Base-by-base conservation (phyloP, 2,888 invertebrate genomes). In the Bedellia somnulentella region DNA sequence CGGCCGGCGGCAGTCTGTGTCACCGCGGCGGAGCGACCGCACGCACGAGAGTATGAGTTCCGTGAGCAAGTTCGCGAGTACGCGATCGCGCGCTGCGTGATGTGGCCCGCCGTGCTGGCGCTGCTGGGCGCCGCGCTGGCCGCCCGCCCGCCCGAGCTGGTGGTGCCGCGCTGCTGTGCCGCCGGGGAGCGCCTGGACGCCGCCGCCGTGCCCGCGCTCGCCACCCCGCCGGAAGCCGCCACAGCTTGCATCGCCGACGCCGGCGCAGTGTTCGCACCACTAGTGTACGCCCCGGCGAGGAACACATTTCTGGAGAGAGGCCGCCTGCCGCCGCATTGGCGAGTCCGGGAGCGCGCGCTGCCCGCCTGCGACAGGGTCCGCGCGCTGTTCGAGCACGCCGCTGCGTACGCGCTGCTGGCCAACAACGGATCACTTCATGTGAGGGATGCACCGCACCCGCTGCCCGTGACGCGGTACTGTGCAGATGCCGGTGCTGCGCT, bases 401-500 rank as follows among this genome's bases (percentile, higher is more conserved):
- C 62, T 27, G 49, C 59, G 25, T 73, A 61, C 49, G 82, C 78
- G 43, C 50, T 83, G 24, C 57, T 85, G n/a, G 77, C 86, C 35
- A 80, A 81, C 39, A 83, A 83, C 52, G 90, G 86, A 0, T 80
- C 80, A 6, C 64, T 86, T 32, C 66, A 78, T 43, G 52, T 84
- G 35, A 67, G 81, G 0, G 78, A 79, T 31, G 46, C 47, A 13
- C 42, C 47, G 28, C 38, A 27, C 9, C 63, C 68, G 27, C 54
- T 85, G 34, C 62, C 80, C 4, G 80, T 84, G 0, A 53, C 55
- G 1, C 73, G 80, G 23, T 89, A 81, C 56, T 91, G 91, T 56
- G 79, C 84, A 24, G 89, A 89, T 51, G 64, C 78, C 21, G 71
- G 71, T 11, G 81, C 79, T 2, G 81, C 84, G 5, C 60, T 89